phyloP scores from a whole-genome alignment of 2,888 invertebrate species.

The Parascotia fuliginaria region DNA sequence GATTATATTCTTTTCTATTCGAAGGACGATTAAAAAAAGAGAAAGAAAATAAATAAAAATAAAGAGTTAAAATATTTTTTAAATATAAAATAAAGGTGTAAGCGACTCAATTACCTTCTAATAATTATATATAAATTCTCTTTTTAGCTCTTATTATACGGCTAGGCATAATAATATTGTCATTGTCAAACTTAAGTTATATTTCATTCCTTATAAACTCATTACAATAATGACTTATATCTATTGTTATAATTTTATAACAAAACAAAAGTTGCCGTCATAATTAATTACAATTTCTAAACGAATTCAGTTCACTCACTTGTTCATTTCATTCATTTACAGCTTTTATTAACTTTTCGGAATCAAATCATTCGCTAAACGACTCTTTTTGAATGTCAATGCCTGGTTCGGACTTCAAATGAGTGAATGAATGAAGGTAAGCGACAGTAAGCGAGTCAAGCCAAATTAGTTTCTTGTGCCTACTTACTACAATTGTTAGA shows the following conservation, averaged over 20 bases:
- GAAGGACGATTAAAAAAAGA: too few relatives aligned
- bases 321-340: conserved; percentile 30
- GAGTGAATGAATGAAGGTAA: conserved; percentile 50
- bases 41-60: too few relatives aligned
- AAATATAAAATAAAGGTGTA: too few relatives aligned
- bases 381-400: conserved; percentile 62
- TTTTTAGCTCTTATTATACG: neutral
- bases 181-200: neutral
- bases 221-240: neutral
- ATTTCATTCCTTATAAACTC: neutral
- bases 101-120: too few relatives aligned
- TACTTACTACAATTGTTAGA: neutral
- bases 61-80: too few relatives aligned
- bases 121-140: neutral
- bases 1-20: too few relatives aligned
- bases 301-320: conserved; percentile 13
- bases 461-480: neutral
- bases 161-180: neutral
- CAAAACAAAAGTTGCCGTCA: conserved; percentile 25
- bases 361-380: conserved; percentile 58
- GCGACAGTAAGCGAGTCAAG: conserved; percentile 26
- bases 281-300: conserved; percentile 42
- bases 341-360: conserved; percentile 56
- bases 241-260: conserved; percentile 30
- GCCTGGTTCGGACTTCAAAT: conserved; percentile 56